Evolutionary conservation across 2,113 vertebrate species (phyloP), one percentile per base, ranked within the genome.

Genomic region (Macroglossus sobrinus): DNA sequence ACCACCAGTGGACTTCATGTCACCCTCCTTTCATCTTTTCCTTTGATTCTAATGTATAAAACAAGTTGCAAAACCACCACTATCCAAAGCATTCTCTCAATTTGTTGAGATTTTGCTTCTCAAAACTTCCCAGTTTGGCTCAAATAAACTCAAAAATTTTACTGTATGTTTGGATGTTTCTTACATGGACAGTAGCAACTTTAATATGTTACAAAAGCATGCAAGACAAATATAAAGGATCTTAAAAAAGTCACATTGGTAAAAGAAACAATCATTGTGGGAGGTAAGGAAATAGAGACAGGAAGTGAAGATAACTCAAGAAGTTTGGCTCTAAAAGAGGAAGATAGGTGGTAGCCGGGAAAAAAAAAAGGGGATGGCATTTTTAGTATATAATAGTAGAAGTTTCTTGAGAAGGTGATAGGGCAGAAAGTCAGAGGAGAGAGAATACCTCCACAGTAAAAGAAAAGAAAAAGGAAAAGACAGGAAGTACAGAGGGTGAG

Each of bases 151-250:
- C 59, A 63, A 63, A 63, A 63, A 63, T 5, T 63, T 24, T 28
- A 13, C 26, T 63, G 28, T 28, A 5, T 26, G 28, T 14, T 28
- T 63, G 59, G 59, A 63, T 24, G 28, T 28, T 63, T 24, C 57
- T 63, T 63, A 30, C 28, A 13, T 63, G 3, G 28, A 63, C 59
- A 28, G 59, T 63, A 63, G 33, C 38, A 94, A 94, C 71, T 53
- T 93, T 80, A 11, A 35, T 35, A 68, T 35, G 53, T 53, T 21
- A 86, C 19, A 59, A 68, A 7, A 93, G 26, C 87, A 79, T 43
- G 90, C 38, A 89, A 93, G 84, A 63, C 18, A 86, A 87, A 68
- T 19, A 69, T 33, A 92, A 84, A 63, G 45, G 21, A 82, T 38
- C 11, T 28, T 50, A 45, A 45, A 47, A 55, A 92, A 71, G 28